Evolutionary conservation across 2,797 vertebrate species (phyloP), one percentile per base, ranked within the genome.

Genomic region (Neosilurus hyrtlii): DNA sequence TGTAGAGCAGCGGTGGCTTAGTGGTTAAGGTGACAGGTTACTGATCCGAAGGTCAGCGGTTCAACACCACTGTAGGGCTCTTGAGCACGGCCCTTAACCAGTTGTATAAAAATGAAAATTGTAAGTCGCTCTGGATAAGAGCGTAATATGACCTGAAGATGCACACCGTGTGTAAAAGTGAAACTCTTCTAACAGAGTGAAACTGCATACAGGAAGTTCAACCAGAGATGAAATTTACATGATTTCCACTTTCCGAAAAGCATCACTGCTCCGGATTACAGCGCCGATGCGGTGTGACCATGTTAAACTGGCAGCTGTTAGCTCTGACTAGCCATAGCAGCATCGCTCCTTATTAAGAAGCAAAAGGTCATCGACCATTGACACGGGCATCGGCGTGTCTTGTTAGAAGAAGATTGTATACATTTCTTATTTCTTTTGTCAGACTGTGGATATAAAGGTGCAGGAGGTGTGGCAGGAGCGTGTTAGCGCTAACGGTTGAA

Each of bases 161-260:
- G 1, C 73, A 77, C 62, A 43, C 74, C 16, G 74, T 12, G 3
- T 61, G 11, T 76, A 1, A 22, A 61, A 76, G 73, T 30, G 74
- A 76, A 76, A 76, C 74, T 43, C 74, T n/a, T 35, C 74, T 0
- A n/a, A 15, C 30, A 35, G 35, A 35, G 72, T 15, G 73, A 75
- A 75, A 61, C 20, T 43, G 7, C 57, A 2, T 9, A 20, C 6
- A 76, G 74, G 74, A 62, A 61, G 74, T 76, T 76, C 56, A 76
- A 54, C 26, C 73, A 35, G 57, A 61, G 8, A 43, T 61, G 30
- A 76, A 61, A 14, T 61, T n/a, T 4, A 43, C 57, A 24, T n/a
- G 20, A 37, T 24, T 76, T 76, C 35, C 11, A 37, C 10, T 59
- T 74, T 59, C 3, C 26, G 37, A 18, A 4, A 5, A 56, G 72